A percentile compares a stretch with the other conserved stretches of the same genome.
phyloP scores from a whole-genome alignment of 2,888 invertebrate genomes.

The Drosophila demipolita region DNA sequence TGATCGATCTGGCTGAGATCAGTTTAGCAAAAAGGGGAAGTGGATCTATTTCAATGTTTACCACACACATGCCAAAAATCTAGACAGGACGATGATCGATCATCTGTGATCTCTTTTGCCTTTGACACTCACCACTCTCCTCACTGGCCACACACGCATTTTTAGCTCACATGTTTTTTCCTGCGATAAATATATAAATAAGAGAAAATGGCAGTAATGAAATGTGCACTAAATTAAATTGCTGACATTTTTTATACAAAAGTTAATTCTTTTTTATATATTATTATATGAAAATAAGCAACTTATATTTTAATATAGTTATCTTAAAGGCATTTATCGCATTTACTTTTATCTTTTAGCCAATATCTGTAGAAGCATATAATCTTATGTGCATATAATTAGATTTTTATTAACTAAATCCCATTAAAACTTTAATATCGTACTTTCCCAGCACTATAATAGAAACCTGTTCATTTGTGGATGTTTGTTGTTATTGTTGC shows the following conservation, averaged over 20 bases:
- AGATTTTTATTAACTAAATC: conserved; percentile 4
- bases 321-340: not conserved
- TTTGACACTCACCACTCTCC: conserved; percentile 33
- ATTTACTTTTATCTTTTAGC: not conserved
- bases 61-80: conserved; percentile 62
- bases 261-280: not conserved
- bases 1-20: conserved; percentile 48
- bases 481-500: conserved; percentile 12
- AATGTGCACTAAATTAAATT: fast-evolving
- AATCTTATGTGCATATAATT: not conserved
- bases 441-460: not conserved
- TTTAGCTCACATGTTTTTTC: not conserved
- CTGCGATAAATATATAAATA: not conserved
- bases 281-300: not conserved
- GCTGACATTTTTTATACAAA: not conserved
- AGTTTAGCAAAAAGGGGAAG: not conserved
- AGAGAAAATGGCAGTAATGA: not conserved
- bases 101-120: conserved; percentile 23
- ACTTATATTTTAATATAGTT: too few species aligned
- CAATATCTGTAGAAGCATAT: not conserved
- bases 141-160: conserved; percentile 30
- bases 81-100: conserved; percentile 72
- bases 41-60: conserved; percentile 36
- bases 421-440: not conserved
- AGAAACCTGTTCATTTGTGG: conserved; percentile 3